Conservation (phyloP, 2,888 invertebrate species). For the Plemyria rubiginata region DNA sequence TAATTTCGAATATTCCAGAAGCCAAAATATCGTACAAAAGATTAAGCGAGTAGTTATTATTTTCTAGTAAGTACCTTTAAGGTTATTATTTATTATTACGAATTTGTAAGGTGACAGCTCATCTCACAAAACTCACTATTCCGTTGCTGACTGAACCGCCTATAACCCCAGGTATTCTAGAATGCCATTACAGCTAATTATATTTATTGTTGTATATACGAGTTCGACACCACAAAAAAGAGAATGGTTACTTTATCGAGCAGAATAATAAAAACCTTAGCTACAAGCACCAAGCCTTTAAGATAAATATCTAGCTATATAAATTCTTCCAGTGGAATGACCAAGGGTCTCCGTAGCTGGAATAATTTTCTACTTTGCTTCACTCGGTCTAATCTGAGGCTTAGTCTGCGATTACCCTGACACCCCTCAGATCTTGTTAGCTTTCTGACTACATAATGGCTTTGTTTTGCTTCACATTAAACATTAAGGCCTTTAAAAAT, state of each 20-base stretch:
- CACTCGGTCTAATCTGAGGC: constrained; percentile 44
- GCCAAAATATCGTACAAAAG: too few relatives aligned
- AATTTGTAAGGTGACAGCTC: too few relatives aligned
- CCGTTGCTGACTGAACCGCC: too few relatives aligned
- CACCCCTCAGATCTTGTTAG: constrained; percentile 47
- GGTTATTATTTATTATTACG: too few relatives aligned
- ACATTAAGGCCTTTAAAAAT: constrained; percentile 19
- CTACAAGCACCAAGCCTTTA: constrained; percentile 19
- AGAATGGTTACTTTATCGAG: constrained; percentile 23
- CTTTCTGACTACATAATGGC: constrained; percentile 43
- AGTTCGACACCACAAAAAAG: background rate
- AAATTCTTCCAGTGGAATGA: constrained; percentile 35
- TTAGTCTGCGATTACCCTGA: constrained; percentile 47
- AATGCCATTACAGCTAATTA: background rate
- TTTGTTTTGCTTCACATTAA: constrained; percentile 38
- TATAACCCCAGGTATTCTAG: too few relatives aligned
- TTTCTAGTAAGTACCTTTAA: too few relatives aligned
- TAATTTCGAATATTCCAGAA: too few relatives aligned
- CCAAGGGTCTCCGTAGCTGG: constrained; percentile 31
- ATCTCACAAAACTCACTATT: too few relatives aligned
- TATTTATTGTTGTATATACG: background rate
- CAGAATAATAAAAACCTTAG: constrained; percentile 37
- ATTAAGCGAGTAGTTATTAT: too few relatives aligned
- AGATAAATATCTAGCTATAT: constrained; percentile 33
- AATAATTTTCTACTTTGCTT: constrained; percentile 41